Conservation (phyloP, 2,888 invertebrate species). For the Keiferia lycopersicella region DNA sequence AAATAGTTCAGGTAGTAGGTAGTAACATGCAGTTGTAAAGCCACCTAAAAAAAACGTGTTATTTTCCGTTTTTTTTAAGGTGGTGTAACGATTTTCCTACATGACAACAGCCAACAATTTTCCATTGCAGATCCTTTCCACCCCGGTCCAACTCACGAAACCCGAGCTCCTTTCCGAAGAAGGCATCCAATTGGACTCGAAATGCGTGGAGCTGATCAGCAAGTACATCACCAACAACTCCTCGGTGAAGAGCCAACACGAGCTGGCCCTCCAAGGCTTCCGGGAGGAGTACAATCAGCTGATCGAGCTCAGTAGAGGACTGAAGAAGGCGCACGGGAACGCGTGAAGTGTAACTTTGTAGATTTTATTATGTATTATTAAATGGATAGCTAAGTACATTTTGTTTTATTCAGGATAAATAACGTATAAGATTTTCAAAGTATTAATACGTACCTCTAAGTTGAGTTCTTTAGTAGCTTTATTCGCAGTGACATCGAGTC, state of each 20-base stretch:
- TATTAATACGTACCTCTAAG: no score
- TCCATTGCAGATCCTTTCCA: conserved; percentile 62
- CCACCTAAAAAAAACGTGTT: no score
- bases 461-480: no score
- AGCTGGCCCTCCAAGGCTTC: conserved; percentile 86
- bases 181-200: conserved; percentile 77
- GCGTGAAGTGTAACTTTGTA: conserved; percentile 41
- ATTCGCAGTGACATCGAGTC: no score
- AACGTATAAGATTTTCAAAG: no score
- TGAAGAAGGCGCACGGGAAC: conserved; percentile 85
- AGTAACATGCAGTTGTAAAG: no score
- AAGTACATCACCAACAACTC: conserved; percentile 83
- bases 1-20: no score
- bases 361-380: conserved; percentile 41
- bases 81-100: no score
- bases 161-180: conserved; percentile 78
- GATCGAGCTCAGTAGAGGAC: conserved; percentile 81
- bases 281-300: conserved; percentile 84
- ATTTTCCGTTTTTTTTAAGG: no score
- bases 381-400: conserved; percentile 53
- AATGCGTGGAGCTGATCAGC: conserved; percentile 81
- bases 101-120: not conserved
- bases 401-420: not conserved
- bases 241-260: conserved; percentile 84
- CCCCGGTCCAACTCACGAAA: conserved; percentile 64